Conservation (phyloP, 2,797 vertebrate genomes). For the Choloepus didactylus region DNA sequence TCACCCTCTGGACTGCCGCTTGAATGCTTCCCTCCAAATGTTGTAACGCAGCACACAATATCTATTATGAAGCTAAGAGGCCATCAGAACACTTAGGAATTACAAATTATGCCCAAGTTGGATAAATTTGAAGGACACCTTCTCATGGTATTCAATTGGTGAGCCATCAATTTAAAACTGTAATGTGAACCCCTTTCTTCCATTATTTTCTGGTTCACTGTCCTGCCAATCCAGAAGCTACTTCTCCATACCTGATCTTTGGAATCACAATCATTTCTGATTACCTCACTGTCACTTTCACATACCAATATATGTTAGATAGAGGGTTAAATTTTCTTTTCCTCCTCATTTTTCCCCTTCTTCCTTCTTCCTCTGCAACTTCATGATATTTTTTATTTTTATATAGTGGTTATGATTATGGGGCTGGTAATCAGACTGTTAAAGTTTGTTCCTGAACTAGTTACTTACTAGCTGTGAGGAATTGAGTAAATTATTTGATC, state of each 20-base stretch:
- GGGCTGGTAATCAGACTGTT: neutral
- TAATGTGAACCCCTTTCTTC: neutral
- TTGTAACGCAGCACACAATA: accelerated
- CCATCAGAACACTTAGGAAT: neutral
- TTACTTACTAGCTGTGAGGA: neutral
- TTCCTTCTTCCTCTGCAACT: neutral
- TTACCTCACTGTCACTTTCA: neutral
- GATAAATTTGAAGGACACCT: neutral
- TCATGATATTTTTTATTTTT: neutral
- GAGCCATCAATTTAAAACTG: neutral
- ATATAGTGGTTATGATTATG: neutral
- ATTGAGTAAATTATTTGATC: neutral
- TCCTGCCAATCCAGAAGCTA: neutral
- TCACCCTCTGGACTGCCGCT: neutral
- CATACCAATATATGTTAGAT: neutral
- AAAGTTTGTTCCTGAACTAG: neutral
- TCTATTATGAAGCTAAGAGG: neutral
- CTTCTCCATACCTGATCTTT: neutral
- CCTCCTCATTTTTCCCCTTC: neutral
- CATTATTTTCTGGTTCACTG: neutral
- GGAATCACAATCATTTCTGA: neutral
- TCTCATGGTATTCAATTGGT: neutral
- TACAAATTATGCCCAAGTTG: neutral
- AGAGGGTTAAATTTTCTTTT: neutral
- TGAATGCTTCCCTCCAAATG: neutral